Conservation (phyloP, 2,888 invertebrate genomes). For the Hirtodrosophila alboralis region DNA sequence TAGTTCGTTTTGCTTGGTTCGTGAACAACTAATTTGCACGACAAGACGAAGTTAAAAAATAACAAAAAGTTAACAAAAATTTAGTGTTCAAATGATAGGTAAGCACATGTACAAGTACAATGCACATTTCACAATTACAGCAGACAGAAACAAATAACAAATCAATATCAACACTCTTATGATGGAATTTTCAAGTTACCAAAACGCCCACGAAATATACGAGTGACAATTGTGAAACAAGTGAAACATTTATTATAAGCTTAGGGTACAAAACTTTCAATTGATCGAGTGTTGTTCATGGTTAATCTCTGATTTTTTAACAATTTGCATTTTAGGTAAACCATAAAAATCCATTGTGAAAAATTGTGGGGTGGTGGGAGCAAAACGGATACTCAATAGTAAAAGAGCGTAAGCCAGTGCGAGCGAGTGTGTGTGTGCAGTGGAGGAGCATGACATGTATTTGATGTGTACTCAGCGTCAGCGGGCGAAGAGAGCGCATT, state of each 20-base stretch:
- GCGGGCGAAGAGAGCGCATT: slow-evolving; percentile 66
- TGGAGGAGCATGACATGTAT: slow-evolving; percentile 60
- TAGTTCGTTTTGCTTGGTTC: slow-evolving; percentile 34
- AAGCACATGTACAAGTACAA: slow-evolving; percentile 20
- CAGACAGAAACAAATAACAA: slow-evolving; percentile 20
- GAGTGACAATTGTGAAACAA: slow-evolving; percentile 27
- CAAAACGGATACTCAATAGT: slow-evolving; percentile 76
- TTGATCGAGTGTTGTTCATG: background rate
- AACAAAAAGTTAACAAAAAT: slow-evolving; percentile 38
- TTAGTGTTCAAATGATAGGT: slow-evolving; percentile 54
- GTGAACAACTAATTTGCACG: slow-evolving; percentile 51
- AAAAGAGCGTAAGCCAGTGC: slow-evolving; percentile 56
- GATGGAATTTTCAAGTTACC: slow-evolving; percentile 32
- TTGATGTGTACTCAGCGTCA: slow-evolving; percentile 68
- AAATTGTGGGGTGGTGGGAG: slow-evolving; percentile 81
- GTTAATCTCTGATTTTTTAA: slow-evolving; percentile 14
- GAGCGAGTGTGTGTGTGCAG: slow-evolving; percentile 53
- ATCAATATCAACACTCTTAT: slow-evolving; percentile 33
- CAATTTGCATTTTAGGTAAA: slow-evolving; percentile 67
- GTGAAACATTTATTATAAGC: slow-evolving; percentile 23
- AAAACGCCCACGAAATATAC: slow-evolving; percentile 50
- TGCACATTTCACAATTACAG: slow-evolving; percentile 2
- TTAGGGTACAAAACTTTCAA: background rate
- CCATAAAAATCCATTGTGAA: slow-evolving; percentile 79
- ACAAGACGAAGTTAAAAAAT: slow-evolving; percentile 49